phyloP scores from a whole-genome alignment of 2,888 invertebrate genomes.

The Drosophila quinaria region DNA sequence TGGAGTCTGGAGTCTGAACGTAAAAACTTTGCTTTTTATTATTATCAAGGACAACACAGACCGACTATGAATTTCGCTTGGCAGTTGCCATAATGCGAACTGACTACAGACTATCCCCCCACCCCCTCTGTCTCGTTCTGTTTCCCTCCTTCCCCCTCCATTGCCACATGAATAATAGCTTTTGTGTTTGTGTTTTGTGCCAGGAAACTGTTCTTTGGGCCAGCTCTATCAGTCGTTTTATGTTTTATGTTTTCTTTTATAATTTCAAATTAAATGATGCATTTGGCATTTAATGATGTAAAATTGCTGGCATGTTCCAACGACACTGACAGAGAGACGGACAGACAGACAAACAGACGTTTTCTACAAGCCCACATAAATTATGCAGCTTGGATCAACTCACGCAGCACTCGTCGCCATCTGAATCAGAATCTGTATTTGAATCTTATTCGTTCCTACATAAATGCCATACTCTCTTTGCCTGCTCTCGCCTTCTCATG shows the following conservation, averaged over 20 bases:
- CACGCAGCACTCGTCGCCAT: constrained; percentile 1
- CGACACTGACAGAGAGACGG: background rate
- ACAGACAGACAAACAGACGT: background rate
- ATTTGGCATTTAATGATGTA: constrained; percentile 77
- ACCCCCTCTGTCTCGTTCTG: background rate
- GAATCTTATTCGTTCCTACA: constrained; percentile 12
- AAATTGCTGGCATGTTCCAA: constrained; percentile 52
- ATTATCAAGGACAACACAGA: constrained; percentile 69
- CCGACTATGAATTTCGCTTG: constrained; percentile 27
- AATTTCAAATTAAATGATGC: constrained; percentile 81
- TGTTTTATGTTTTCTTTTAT: constrained; percentile 64
- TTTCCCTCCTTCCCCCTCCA: background rate
- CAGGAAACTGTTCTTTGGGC: constrained; percentile 3
- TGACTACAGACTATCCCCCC: constrained; percentile 1
- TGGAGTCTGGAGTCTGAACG: constrained; percentile 15
- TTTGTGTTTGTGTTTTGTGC: constrained; percentile 55
- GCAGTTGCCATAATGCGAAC: constrained; percentile 33
- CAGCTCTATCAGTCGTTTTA: constrained; percentile 30
- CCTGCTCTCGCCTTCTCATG: constrained; percentile 27
- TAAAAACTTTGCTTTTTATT: constrained; percentile 72
- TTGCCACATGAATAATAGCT: constrained; percentile 70
- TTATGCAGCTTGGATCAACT: constrained; percentile 51
- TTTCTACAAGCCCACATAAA: constrained; percentile 42
- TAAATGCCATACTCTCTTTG: constrained; percentile 23
- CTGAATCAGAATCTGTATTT: constrained; percentile 14